Evolutionary conservation across 2,888 invertebrate genomes (phyloP), one percentile per base, ranked within the genome.

Genomic region (Acanthococcus lagerstroemiae): DNA sequence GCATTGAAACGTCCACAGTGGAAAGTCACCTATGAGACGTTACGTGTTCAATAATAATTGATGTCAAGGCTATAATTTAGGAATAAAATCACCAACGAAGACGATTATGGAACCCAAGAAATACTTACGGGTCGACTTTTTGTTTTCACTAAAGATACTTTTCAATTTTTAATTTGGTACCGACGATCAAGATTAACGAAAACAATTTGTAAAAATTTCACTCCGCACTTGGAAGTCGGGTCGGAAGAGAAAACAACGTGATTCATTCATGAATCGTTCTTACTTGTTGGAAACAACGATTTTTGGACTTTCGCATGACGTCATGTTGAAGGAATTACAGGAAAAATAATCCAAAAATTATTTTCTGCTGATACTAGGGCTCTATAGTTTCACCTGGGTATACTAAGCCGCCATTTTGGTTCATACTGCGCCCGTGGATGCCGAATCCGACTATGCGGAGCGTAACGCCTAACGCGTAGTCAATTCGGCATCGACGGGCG

Each of bases 211-310:
- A 52, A 7, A 24, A 52, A 22, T 52, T 52, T 24, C 52, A 24
- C 52, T 30, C 37, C 26, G 24, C n/a, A 22, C 21, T 25, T 12
- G 19, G 17, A 58, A n/a, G n/a, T 25, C 25, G 26, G 17, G 17
- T n/a, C n/a, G 24, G 27, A 5, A 37, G 52, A 52, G 63, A 63
- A 63, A 63, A 63, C 63, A 63, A 63, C 63, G 63, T 63, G 63
- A 63, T 63, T 63, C 63, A 63, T 63, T 63, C 44, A 63, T 37
- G 54, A 63, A 54, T 52, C 17, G 17, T 48, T 27, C 19, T 52
- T 63, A 63, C 63, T 63, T 63, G 63, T 63, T 63, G 63, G 63
- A 52, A 63, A 61, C 63, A 63, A 63, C 63, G 54, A 63, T 63
- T 63, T 54, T 44, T 37, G 37, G 37, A 37, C n/a, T 37, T 37